A percentile compares a stretch with the other conserved stretches of the same genome.
Evolutionary conservation across 2,888 invertebrate genomes (phyloP).

Genomic region (Lagria hirta): DNA sequence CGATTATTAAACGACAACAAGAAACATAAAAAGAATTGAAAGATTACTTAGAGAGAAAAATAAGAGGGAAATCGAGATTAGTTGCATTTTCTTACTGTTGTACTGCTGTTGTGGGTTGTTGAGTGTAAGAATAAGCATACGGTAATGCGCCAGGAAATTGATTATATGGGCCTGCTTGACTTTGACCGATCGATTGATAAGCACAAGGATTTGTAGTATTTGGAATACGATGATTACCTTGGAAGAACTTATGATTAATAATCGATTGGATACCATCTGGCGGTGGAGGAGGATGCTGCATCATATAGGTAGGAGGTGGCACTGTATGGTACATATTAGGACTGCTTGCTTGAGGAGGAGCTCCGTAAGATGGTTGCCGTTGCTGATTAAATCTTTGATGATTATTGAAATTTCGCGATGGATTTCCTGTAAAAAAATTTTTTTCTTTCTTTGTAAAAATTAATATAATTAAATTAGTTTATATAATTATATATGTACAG

Average conservation of each 20-base stretch:
- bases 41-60: too few species aligned
- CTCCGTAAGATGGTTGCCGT: slow-evolving; percentile 43
- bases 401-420: slow-evolving; percentile 43
- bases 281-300: slow-evolving; percentile 47
- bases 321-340: slow-evolving; percentile 45
- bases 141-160: slow-evolving; percentile 70
- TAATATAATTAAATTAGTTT: too few species aligned
- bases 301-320: slow-evolving; percentile 54
- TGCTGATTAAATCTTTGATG: slow-evolving; percentile 44
- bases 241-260: slow-evolving; percentile 74
- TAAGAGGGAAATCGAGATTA: too few species aligned
- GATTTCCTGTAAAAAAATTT: slow-evolving; percentile 52
- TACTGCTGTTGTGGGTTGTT: slow-evolving; percentile 67
- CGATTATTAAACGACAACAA: too few species aligned
- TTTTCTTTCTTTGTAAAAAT: too few species aligned
- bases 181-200: slow-evolving; percentile 62
- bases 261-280: slow-evolving; percentile 58
- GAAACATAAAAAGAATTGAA: too few species aligned
- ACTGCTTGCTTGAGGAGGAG: slow-evolving; percentile 43
- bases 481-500: too few species aligned
- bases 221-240: slow-evolving; percentile 63
- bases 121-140: slow-evolving; percentile 64
- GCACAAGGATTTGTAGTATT: slow-evolving; percentile 60
- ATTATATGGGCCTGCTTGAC: slow-evolving; percentile 57
- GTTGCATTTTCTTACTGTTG: slow-evolving; percentile 68